These are phyloP conservation scores for Chrysolina haemoptera DNA, from an alignment of 2,888 invertebrate species.

Conservation along the genomic window DNA sequence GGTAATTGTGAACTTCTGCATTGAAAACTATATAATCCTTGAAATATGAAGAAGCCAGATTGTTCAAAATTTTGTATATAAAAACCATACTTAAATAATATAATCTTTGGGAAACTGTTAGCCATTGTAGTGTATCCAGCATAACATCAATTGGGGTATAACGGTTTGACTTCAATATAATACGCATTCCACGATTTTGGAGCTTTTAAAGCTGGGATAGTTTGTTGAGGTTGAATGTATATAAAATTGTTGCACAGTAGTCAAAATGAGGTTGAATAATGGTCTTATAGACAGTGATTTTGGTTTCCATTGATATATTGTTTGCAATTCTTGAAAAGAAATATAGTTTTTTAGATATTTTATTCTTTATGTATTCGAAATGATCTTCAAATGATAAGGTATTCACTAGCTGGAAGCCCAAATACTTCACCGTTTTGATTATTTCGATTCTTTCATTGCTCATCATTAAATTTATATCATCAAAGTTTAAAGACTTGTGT, in stretches of 20 bases:
- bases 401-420: slow-evolving; percentile 24
- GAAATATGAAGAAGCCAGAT: no score
- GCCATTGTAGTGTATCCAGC: not conserved
- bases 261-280: no score
- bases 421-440: slow-evolving; percentile 5
- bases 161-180: not conserved
- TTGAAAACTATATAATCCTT: no score
- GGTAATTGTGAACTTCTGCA: no score
- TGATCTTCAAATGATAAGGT: slow-evolving; percentile 10
- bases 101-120: no score
- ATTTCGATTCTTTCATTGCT: slow-evolving; percentile 25
- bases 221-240: not conserved
- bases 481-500: no score
- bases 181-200: not conserved
- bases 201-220: not conserved
- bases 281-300: slow-evolving; percentile 10
- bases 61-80: no score
- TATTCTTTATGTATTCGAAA: slow-evolving; percentile 22
- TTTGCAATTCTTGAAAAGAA: slow-evolving; percentile 23
- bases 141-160: not conserved
- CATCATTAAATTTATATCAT: no score
- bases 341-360: no score
- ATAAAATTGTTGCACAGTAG: not conserved
- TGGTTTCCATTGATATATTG: slow-evolving; percentile 27
- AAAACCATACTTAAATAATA: no score